Evolutionary conservation across 2,113 vertebrate genomes (phyloP).

Genomic region (Antidorcas marsupialis): DNA sequence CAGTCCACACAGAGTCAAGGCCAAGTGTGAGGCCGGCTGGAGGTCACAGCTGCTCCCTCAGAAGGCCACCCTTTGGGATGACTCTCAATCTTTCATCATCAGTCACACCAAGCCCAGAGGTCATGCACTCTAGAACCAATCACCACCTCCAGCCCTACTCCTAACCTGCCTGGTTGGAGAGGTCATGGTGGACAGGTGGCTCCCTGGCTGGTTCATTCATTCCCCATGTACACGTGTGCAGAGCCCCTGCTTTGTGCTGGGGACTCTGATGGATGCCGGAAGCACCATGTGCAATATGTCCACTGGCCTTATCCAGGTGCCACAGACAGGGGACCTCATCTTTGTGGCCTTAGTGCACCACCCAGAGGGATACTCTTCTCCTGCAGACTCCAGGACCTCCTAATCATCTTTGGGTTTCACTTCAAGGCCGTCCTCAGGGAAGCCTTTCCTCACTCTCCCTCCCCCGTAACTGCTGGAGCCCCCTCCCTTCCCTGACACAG

Average conservation of each 20-base stretch:
- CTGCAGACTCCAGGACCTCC: accelerated
- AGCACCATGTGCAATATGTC: accelerated
- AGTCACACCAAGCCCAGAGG: accelerated
- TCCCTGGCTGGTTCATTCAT: not conserved
- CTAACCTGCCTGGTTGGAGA: not conserved
- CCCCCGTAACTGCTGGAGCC: accelerated
- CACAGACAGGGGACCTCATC: not conserved
- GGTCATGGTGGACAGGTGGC: accelerated
- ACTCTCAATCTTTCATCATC: accelerated
- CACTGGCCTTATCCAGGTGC: not conserved
- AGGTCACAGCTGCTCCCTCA: not conserved
- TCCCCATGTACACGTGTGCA: accelerated
- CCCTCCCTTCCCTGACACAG: not conserved
- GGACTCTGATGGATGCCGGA: not conserved
- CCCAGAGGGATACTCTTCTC: not conserved
- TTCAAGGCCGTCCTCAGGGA: accelerated
- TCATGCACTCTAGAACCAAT: accelerated
- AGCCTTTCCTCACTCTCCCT: not conserved
- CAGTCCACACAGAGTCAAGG: not conserved
- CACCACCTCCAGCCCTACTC: too few relatives aligned
- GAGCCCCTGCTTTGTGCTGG: not conserved
- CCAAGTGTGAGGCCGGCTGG: not conserved
- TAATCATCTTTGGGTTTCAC: not conserved
- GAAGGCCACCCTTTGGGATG: too few relatives aligned
- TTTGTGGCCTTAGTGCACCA: accelerated